These are phyloP conservation scores for Panulirus ornatus DNA, from an alignment of 1,140 invertebrate species.

Conservation along the genomic window DNA sequence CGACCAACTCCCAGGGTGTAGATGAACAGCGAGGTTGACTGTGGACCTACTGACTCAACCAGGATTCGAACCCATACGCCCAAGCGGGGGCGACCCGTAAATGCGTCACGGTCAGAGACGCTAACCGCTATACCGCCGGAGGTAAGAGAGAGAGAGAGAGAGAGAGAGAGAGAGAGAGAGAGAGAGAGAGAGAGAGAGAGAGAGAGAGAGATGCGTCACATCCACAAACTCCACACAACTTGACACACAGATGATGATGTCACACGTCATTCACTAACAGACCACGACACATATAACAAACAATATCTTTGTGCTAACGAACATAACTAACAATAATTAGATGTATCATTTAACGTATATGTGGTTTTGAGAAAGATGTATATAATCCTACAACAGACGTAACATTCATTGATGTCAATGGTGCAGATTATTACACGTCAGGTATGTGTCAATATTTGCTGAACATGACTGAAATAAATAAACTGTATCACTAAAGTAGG, in stretches of 20 bases:
- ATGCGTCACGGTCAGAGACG: too few species aligned
- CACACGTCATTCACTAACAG: neutral
- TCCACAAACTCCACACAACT: neutral
- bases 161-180: constrained; percentile 16
- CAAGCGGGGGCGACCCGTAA: too few species aligned
- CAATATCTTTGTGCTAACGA: neutral
- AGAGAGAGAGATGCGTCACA: neutral
- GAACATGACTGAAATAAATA: neutral
- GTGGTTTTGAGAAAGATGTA: neutral
- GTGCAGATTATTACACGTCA: neutral
- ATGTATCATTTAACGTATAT: neutral
- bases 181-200: constrained; percentile 3
- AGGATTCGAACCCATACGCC: too few species aligned
- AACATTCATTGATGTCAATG: neutral
- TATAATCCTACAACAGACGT: neutral
- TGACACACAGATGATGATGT: neutral
- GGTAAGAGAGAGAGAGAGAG: neutral
- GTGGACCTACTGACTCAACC: too few species aligned
- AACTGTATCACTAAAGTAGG: neutral
- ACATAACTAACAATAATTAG: neutral
- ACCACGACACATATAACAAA: neutral
- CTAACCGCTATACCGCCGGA: too few species aligned
- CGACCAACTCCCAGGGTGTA: too few species aligned
- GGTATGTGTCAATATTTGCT: neutral
- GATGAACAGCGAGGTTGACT: too few species aligned